These are phyloP conservation scores for Osedax fenrisi DNA, from an alignment of 2,888 invertebrate genomes.

Conservation along the genomic window DNA sequence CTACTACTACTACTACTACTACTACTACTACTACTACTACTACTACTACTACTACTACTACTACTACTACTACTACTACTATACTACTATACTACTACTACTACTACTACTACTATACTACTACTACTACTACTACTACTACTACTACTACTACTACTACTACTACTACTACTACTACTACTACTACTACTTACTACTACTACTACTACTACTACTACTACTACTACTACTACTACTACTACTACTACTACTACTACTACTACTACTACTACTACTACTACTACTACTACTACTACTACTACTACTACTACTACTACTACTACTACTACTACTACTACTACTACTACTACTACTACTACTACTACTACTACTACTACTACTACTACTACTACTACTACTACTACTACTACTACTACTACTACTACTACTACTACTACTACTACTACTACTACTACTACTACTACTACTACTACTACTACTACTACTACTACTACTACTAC, in stretches of 20 bases:
- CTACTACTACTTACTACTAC: no score
- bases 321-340: not conserved
- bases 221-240: not conserved
- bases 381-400: slow-evolving; percentile 2
- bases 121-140: no score
- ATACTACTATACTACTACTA: no score
- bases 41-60: not conserved
- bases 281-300: slow-evolving; percentile 2
- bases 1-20: not conserved
- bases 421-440: not conserved
- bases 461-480: not conserved
- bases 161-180: not conserved
- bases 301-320: not conserved
- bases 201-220: not conserved
- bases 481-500: not conserved
- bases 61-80: no score
- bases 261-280: not conserved
- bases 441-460: not conserved
- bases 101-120: no score
- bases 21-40: not conserved
- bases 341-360: not conserved
- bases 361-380: not conserved
- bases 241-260: not conserved
- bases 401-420: not conserved
- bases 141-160: not conserved